Conservation (phyloP, 2,113 vertebrate genomes). For the Quiscalus mexicanus region DNA sequence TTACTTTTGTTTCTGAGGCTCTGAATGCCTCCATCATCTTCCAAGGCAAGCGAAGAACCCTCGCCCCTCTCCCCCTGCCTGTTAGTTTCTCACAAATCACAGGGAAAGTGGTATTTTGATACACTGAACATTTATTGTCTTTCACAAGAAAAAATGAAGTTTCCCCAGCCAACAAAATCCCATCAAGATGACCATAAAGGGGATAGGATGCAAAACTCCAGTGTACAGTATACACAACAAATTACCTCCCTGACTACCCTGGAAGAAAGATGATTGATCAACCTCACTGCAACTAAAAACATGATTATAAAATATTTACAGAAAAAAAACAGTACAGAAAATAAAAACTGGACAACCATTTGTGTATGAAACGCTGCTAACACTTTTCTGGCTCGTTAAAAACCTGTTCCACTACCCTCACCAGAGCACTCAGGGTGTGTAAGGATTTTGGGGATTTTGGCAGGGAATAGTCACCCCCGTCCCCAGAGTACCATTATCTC, state of each 20-base stretch:
- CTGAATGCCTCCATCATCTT: background rate
- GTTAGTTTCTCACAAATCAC: background rate
- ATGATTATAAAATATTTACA: constrained; percentile 72
- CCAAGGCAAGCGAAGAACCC: background rate
- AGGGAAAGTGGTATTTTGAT: background rate
- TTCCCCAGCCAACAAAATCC: constrained; percentile 11
- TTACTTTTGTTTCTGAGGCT: background rate
- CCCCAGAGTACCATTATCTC: background rate
- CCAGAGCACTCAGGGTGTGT: background rate
- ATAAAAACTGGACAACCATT: constrained; percentile 37
- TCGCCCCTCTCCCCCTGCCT: background rate
- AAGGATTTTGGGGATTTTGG: background rate
- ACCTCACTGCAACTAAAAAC: constrained; percentile 65
- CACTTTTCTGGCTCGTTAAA: background rate
- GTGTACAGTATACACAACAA: constrained; percentile 20
- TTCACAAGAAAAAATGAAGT: constrained; percentile 57
- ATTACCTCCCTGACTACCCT: constrained; percentile 48
- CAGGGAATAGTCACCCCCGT: background rate
- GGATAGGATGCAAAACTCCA: constrained; percentile 33
- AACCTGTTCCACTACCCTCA: constrained; percentile 23
- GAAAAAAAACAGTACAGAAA: constrained; percentile 29
- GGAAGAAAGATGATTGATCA: constrained; percentile 31
- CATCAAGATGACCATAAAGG: background rate
- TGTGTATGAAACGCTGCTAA: constrained; percentile 35
- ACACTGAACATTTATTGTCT: constrained; percentile 73